Percentiles rank a stretch among this genome's conserved stretches.
Evolutionary conservation across 2,797 vertebrate species (phyloP).

Genomic region (Poeciliopsis infans): DNA sequence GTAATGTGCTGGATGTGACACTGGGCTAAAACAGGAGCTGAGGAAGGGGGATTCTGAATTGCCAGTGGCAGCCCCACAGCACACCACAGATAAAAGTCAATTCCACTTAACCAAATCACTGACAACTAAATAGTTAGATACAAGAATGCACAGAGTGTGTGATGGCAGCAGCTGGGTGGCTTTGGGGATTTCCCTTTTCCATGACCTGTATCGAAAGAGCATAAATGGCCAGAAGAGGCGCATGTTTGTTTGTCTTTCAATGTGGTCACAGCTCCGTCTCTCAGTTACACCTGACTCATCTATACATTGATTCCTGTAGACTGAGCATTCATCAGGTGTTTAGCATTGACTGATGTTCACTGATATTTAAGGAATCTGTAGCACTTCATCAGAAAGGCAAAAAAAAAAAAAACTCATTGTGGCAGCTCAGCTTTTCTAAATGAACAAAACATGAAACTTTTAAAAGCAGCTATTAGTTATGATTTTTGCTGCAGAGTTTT

Average conservation of each 20-base stretch:
- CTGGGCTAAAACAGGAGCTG: constrained; percentile 76
- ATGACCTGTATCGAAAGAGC: constrained; percentile 65
- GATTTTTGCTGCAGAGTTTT: constrained; percentile 24
- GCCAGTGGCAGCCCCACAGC: constrained; percentile 90
- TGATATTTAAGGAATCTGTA: not conserved
- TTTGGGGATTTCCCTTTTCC: constrained; percentile 68
- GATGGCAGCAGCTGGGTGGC: constrained; percentile 74
- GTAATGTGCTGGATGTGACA: constrained; percentile 90
- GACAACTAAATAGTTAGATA: constrained; percentile 97
- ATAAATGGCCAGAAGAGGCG: constrained; percentile 52
- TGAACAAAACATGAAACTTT: constrained; percentile 20
- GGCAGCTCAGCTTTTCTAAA: not conserved
- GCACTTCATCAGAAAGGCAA: not conserved
- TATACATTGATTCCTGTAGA: constrained; percentile 11
- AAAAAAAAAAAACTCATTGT: not conserved
- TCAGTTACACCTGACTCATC: constrained; percentile 27
- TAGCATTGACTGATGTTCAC: not conserved
- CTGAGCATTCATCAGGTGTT: constrained; percentile 16
- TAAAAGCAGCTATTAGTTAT: constrained; percentile 22
- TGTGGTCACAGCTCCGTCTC: constrained; percentile 29
- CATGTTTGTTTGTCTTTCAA: constrained; percentile 36
- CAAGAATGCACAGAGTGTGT: constrained; percentile 83
- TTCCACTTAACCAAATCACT: constrained; percentile 96
- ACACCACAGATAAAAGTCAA: constrained; percentile 93
- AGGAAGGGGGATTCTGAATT: constrained; percentile 85